These are phyloP conservation scores for Leptinotarsa haldemani DNA, from an alignment of 2,888 invertebrate genomes.

Conservation along the genomic window DNA sequence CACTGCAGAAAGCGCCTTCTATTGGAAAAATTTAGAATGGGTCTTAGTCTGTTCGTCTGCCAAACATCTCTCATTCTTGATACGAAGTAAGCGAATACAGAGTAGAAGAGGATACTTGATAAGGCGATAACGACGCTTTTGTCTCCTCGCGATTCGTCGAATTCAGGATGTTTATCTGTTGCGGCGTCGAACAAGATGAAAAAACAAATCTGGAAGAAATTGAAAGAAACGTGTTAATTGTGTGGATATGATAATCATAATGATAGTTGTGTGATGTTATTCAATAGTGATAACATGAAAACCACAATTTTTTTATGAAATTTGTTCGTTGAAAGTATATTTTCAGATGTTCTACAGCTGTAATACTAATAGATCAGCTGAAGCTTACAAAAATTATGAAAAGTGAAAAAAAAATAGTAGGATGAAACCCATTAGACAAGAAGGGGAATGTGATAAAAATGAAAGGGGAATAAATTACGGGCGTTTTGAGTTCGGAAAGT, in stretches of 20 bases:
- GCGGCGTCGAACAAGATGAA: slow-evolving; percentile 59
- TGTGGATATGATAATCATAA: neutral
- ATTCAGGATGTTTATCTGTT: slow-evolving; percentile 46
- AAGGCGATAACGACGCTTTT: slow-evolving; percentile 58
- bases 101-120: slow-evolving; percentile 63
- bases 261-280: no score
- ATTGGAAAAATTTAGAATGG: slow-evolving; percentile 41
- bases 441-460: no score
- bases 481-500: no score
- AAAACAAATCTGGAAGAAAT: slow-evolving; percentile 53
- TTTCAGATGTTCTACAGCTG: no score
- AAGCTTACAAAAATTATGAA: no score
- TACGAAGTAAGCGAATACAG: slow-evolving; percentile 62
- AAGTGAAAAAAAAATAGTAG: no score
- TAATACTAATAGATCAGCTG: no score
- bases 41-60: slow-evolving; percentile 47
- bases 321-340: no score
- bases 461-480: no score
- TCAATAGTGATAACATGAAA: no score
- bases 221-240: slow-evolving; percentile 1
- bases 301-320: no score
- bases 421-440: no score
- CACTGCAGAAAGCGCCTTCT: slow-evolving; percentile 53
- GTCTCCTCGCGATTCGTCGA: slow-evolving; percentile 47
- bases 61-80: slow-evolving; percentile 59